phyloP scores from a whole-genome alignment of 2,797 vertebrate genomes.

The Pseudocheirus occidentalis region DNA sequence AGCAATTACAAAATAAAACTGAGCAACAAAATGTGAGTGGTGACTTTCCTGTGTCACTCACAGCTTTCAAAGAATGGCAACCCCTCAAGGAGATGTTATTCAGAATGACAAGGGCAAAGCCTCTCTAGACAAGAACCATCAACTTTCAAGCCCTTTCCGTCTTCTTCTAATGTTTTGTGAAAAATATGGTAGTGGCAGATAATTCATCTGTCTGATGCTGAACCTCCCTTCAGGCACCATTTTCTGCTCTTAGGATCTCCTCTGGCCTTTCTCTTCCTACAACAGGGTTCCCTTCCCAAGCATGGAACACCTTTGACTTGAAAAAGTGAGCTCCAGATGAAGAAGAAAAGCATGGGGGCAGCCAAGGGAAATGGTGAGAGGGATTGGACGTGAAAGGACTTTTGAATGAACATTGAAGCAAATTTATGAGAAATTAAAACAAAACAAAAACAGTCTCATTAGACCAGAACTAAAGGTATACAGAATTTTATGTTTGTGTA shows the following conservation, averaged over 20 bases:
- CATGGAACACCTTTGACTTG: background rate
- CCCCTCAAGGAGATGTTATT: background rate
- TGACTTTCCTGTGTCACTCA: constrained; percentile 48
- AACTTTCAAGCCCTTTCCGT: accelerated
- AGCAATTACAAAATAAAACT: constrained; percentile 57
- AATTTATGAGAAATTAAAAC: constrained; percentile 35
- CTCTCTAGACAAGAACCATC: background rate
- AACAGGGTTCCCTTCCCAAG: background rate
- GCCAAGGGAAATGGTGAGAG: background rate
- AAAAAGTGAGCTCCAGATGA: background rate
- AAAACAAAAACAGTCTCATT: background rate
- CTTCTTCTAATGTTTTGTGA: background rate
- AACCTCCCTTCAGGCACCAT: background rate
- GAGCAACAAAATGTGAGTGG: background rate
- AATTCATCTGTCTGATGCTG: background rate
- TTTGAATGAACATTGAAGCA: constrained; percentile 18
- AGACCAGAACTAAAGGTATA: background rate
- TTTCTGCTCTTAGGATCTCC: no score
- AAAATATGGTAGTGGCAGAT: background rate
- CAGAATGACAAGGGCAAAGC: background rate
- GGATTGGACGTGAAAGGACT: background rate
- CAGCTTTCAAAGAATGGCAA: background rate
- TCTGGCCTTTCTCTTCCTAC: accelerated
- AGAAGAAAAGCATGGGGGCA: background rate
- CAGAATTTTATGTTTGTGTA: background rate